Conservation (phyloP, 23 tunicate species). For the Halocynthia aurantium region DNA sequence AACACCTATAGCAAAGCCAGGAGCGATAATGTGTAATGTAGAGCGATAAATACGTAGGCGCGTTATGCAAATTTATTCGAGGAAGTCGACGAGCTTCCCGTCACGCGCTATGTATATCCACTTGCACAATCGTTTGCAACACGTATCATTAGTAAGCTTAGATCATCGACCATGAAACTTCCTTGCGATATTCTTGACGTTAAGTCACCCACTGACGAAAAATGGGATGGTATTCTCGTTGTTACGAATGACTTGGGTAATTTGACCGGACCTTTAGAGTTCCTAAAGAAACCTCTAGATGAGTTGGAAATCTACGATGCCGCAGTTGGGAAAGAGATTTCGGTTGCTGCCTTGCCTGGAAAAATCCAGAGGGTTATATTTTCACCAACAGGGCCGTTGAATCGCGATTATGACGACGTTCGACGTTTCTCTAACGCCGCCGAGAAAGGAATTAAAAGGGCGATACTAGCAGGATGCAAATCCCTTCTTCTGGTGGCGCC, state of each 20-base stretch:
- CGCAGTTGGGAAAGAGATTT: conserved; percentile 25
- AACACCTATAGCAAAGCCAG: no score
- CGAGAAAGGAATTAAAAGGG: conserved; percentile 51
- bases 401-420: conserved; percentile 93
- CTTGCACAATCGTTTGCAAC: no score
- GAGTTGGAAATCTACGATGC: conserved; percentile 18
- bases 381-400: conserved; percentile 88
- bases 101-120: no score
- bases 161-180: conserved; percentile 4
- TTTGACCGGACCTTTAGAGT: conserved; percentile 19
- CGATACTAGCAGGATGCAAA: conserved; percentile 75
- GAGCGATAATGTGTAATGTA: no score
- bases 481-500: conserved; percentile 53
- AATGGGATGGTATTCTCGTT: conserved; percentile 22
- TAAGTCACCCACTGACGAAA: conserved; percentile 7
- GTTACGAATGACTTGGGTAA: conserved; percentile 17
- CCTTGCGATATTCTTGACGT: conserved; percentile 18
- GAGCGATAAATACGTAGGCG: no score
- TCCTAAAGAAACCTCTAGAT: conserved; percentile 39
- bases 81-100: no score
- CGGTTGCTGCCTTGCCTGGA: conserved; percentile 24
- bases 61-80: no score
- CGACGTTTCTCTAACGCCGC: conserved; percentile 90
- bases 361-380: conserved; percentile 53
- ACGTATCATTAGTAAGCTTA: background rate